Evolutionary conservation across 2,888 invertebrate species (phyloP).

Genomic region (Temnothorax unifasciatus): DNA sequence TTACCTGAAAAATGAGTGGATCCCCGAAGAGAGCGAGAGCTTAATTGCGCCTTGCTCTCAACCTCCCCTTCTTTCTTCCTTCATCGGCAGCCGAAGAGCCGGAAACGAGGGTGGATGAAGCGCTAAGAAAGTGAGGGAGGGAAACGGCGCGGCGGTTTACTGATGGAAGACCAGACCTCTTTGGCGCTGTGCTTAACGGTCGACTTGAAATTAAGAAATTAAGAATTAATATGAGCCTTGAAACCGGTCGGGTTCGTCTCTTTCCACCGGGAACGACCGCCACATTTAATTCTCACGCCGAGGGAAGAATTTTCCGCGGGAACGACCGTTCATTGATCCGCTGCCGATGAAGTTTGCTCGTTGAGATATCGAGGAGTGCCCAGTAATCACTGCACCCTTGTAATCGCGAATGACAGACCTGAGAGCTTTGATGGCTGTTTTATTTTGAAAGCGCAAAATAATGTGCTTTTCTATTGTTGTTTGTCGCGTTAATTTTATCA

Average conservation of each 20-base stretch:
- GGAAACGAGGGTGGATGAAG: slow-evolving; percentile 54
- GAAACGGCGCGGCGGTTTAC: slow-evolving; percentile 46
- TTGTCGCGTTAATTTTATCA: neutral
- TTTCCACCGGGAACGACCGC: slow-evolving; percentile 56
- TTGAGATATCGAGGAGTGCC: slow-evolving; percentile 58
- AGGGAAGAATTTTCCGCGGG: slow-evolving; percentile 63
- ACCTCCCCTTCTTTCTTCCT: slow-evolving; percentile 65
- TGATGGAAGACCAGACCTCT: slow-evolving; percentile 70
- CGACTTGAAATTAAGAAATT: slow-evolving; percentile 83
- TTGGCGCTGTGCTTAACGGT: slow-evolving; percentile 79
- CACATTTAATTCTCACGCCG: slow-evolving; percentile 68
- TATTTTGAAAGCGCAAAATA: slow-evolving; percentile 29
- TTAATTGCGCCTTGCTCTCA: slow-evolving; percentile 84
- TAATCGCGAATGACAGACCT: slow-evolving; percentile 38
- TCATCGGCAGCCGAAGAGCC: slow-evolving; percentile 69
- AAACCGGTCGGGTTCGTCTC: slow-evolving; percentile 71
- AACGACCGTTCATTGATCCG: slow-evolving; percentile 67
- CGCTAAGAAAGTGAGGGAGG: slow-evolving; percentile 42
- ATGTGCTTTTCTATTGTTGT: slow-evolving; percentile 11
- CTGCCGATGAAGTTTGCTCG: slow-evolving; percentile 64
- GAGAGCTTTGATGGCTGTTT: slow-evolving; percentile 32
- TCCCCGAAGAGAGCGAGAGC: slow-evolving; percentile 78
- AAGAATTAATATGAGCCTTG: slow-evolving; percentile 81
- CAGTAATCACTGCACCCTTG: slow-evolving; percentile 35
- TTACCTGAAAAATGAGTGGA: slow-evolving; percentile 83